Evolutionary conservation across 2,888 invertebrate genomes (phyloP).

Genomic region (Trissoscelio sp.): DNA sequence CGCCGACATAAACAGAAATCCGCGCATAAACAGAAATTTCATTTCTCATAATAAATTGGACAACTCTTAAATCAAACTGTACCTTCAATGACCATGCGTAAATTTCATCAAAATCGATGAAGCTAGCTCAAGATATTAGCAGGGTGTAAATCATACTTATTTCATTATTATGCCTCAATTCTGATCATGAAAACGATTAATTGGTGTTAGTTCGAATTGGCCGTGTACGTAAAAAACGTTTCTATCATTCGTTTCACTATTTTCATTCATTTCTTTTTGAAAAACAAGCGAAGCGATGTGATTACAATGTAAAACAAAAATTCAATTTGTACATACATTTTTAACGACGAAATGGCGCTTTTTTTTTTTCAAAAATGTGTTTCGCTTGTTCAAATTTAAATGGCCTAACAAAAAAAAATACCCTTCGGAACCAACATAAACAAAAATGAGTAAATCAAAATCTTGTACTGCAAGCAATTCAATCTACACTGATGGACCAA

Average conservation of each 20-base stretch:
- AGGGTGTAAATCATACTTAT: slow-evolving; percentile 57
- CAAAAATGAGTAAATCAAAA: slow-evolving; percentile 3
- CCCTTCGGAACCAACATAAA: slow-evolving; percentile 4
- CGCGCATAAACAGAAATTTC: slow-evolving; percentile 44
- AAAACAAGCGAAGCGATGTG: slow-evolving; percentile 16
- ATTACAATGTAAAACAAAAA: neutral
- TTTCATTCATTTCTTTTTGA: slow-evolving; percentile 18
- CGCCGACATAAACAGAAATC: slow-evolving; percentile 18
- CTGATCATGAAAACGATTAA: slow-evolving; percentile 1
- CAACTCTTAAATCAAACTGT: slow-evolving; percentile 49
- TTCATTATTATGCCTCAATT: slow-evolving; percentile 46
- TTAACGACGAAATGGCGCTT: slow-evolving; percentile 22
- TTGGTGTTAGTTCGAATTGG: slow-evolving; percentile 19
- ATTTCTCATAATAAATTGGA: slow-evolving; percentile 61
- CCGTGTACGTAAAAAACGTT: neutral
- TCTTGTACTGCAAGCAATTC: neutral
- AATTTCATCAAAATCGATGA: slow-evolving; percentile 40
- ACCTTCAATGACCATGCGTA: slow-evolving; percentile 43
- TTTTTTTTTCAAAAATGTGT: slow-evolving; percentile 31
- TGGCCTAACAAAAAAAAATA: slow-evolving; percentile 29
- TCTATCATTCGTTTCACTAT: neutral
- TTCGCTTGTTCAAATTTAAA: slow-evolving; percentile 24
- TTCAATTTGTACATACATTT: slow-evolving; percentile 43
- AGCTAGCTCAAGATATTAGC: slow-evolving; percentile 64
- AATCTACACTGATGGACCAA: neutral